phyloP scores from a whole-genome alignment of 2,797 vertebrate species.

The Acanthopagrus latus region DNA sequence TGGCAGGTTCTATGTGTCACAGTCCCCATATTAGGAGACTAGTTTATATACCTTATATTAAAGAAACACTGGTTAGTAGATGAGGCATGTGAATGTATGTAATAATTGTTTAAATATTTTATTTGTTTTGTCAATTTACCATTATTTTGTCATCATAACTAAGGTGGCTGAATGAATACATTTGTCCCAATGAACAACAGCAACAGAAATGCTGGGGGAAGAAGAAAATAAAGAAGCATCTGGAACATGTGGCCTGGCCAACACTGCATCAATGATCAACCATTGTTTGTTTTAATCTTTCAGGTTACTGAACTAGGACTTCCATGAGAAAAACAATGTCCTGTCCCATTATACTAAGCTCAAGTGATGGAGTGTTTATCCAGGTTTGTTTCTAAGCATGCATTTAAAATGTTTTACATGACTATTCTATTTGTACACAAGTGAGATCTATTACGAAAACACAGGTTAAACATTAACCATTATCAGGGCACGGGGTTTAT shows the following conservation, averaged over 20 bases:
- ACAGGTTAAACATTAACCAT: conserved; percentile 53
- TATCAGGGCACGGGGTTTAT: conserved; percentile 43
- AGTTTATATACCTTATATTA: background rate
- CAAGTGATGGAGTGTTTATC: background rate
- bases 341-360: background rate
- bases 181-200: background rate
- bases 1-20: conserved; percentile 20
- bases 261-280: conserved; percentile 67
- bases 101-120: background rate
- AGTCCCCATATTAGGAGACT: conserved; percentile 44
- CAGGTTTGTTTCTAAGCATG: background rate
- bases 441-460: conserved; percentile 12
- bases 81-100: no score
- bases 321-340: conserved; percentile 27
- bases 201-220: background rate
- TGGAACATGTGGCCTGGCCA: conserved; percentile 35
- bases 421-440: background rate
- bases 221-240: background rate
- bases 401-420: background rate
- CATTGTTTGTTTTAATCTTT: conserved; percentile 27
- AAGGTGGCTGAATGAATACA: background rate
- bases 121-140: background rate
- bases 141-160: background rate
- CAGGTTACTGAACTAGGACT: conserved; percentile 27
- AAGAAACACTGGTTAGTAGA: background rate